Base-by-base conservation (phyloP, 2,113 vertebrate genomes). In the Argyrosomus japonicus region DNA sequence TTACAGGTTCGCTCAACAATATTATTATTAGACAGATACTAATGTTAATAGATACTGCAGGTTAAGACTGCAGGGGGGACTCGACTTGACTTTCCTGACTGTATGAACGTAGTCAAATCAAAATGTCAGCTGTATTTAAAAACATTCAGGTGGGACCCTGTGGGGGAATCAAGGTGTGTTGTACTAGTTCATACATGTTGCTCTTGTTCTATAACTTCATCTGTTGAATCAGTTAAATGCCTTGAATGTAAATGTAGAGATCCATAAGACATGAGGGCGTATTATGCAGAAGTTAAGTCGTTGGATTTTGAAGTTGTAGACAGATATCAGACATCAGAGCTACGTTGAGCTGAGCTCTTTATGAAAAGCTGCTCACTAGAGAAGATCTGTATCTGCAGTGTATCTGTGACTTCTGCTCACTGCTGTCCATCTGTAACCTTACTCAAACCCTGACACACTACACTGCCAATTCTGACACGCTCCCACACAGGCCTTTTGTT, bases 401-500 rank as follows among this genome's bases (percentile, higher is more conserved):
- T 21, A 40, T 40, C 36, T 40, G 7, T 40, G 23, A 23, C 40
- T 63, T 50, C 21, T 21, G 6, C 61, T 58, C 69, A 9, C 54
- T 21, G 19, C 0, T 73, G 74, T 84, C 67, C 82, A 83, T 84
- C 60, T 79, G 79, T 47, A 82, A 3, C 71, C 48, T 45, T 83
- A 57, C 56, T 86, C 67, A 75, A 18, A 69, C 64, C 58, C 62
- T 69, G 76, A 86, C 75, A 80, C n/a, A 45, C 18, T 48, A 70
- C 36, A 57, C 74, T 29, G 40, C 48, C 75, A 17, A 67, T 69
- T 73, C 25, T 21, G 47, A 84, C 56, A 77, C 32, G 14, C 21
- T 86, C 83, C 82, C 89, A 88, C 85, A 81, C 77, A 73, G 40
- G 18, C 58, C 76, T 83, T 84, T 82, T 87, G 77, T 84, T 77